Evolutionary conservation across 53 echinoderm and acorn worm genomes (phyloP).

Genomic region (Luidia sarsii): DNA sequence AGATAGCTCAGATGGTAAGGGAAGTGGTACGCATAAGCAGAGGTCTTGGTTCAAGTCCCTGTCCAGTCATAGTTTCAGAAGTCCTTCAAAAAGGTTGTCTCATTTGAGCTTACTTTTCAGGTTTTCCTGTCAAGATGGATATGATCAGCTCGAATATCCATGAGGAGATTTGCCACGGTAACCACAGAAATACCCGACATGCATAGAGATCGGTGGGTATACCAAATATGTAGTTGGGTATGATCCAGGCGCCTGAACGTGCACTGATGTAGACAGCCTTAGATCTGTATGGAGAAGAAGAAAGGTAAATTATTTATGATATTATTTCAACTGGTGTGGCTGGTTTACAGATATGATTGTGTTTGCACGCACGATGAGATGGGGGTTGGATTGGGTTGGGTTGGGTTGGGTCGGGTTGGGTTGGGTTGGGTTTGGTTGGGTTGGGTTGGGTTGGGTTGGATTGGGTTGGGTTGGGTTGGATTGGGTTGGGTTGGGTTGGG

Average conservation of each 20-base stretch:
- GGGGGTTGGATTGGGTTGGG: neutral
- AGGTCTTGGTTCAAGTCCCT: too few relatives aligned
- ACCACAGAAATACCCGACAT: slow-evolving; percentile 69
- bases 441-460: too few relatives aligned
- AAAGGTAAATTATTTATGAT: neutral
- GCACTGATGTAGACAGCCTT: slow-evolving; percentile 83
- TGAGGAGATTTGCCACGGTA: slow-evolving; percentile 73
- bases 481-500: too few relatives aligned
- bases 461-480: too few relatives aligned
- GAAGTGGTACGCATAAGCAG: too few relatives aligned
- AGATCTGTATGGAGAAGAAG: slow-evolving; percentile 66
- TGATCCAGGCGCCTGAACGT: slow-evolving; percentile 90
- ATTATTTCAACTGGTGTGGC: neutral
- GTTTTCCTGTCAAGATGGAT: slow-evolving; percentile 65
- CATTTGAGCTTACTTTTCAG: slow-evolving; percentile 71
- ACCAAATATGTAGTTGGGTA: slow-evolving; percentile 90
- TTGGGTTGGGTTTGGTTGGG: too few relatives aligned
- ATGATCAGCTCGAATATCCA: slow-evolving; percentile 63
- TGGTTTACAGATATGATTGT: neutral
- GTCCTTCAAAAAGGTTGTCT: too few relatives aligned
- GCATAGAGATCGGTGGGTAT: slow-evolving; percentile 81
- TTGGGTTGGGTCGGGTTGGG: neutral
- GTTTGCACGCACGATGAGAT: neutral
- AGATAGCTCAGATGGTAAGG: too few relatives aligned
- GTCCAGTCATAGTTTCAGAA: too few relatives aligned